phyloP scores from a whole-genome alignment of 2,113 vertebrate species.

The Amblyopsis rosae region DNA sequence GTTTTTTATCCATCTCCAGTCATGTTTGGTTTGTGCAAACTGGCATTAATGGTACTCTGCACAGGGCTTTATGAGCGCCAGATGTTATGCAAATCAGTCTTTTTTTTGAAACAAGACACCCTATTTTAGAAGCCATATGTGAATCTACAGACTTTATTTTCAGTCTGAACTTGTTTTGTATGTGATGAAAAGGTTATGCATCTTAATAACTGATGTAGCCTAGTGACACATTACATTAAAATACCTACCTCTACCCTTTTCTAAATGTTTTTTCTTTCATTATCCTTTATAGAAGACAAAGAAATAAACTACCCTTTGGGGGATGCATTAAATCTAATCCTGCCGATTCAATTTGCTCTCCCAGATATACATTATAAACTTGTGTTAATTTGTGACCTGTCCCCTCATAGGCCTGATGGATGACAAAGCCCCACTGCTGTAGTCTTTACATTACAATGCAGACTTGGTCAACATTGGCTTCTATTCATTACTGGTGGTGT shows the following conservation, averaged over 20 bases:
- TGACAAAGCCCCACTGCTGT: slow-evolving; percentile 66
- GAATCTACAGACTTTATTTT: slow-evolving; percentile 2
- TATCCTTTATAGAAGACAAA: not conserved
- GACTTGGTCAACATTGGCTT: slow-evolving; percentile 16
- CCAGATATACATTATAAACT: slow-evolving; percentile 37
- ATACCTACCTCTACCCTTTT: no score
- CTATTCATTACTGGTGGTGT: no score
- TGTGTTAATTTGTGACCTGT: slow-evolving; percentile 21
- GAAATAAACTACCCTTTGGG: not conserved
- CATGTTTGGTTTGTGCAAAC: slow-evolving; percentile 3
- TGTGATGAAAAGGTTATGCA: no score
- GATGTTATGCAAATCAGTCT: slow-evolving; percentile 62
- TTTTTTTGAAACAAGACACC: slow-evolving; percentile 41
- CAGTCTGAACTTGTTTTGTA: no score
- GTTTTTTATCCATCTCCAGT: slow-evolving; percentile 1
- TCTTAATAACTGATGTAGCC: no score
- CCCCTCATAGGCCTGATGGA: not conserved
- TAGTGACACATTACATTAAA: no score
- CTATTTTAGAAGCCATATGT: slow-evolving; percentile 47
- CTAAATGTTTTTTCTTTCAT: no score
- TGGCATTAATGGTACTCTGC: slow-evolving; percentile 26
- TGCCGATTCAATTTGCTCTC: slow-evolving; percentile 44
- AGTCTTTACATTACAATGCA: slow-evolving; percentile 1
- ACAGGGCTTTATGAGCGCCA: slow-evolving; percentile 39
- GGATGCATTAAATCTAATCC: slow-evolving; percentile 47